Evolutionary conservation across 2,797 vertebrate genomes (phyloP), one percentile per base, ranked within the genome.

Genomic region (Cephalopachus bancanus): DNA sequence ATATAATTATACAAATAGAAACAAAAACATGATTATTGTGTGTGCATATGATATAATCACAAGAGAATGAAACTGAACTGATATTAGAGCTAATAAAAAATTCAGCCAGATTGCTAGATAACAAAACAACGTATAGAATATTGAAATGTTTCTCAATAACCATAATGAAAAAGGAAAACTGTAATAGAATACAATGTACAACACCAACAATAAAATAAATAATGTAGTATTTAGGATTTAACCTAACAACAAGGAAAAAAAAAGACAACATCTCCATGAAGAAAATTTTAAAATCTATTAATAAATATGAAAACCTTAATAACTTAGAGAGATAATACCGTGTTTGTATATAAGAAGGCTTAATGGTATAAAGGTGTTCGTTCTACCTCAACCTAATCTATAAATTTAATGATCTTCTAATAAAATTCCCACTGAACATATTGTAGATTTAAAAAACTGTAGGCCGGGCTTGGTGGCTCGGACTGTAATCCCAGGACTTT

Each of bases 1-100:
- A 65, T 74, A 83, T 22, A 93, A 93, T 65, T 93, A 85, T 10
- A 64, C 55, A 93, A 57, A n/a, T 19, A 51, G 26, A 33, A 49
- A 62, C 17, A 64, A 84, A 85, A 93, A 67, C 51, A 80, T 51
- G 78, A 67, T 83, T 22, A 69, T 3, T 53, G 1, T 64, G 62
- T 55, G 1, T 60, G 20, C 15, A 69, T 37, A 37, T 75, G 37
- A 81, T n/a, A 53, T 74, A 17, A 92, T n/a, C 30, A 88, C 2
- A 69, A 83, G 44, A 55, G 69, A 78, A 44, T 49, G 64, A 83
- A 94, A 33, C 19, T 83, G 60, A 44, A 37, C 37, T 37, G 37
- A 72, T 24, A 80, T 17, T 80, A 37, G n/a, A 85, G 17, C 37
- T 65, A 86, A 65, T n/a, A 59, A 67, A 57, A 16, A 12, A 9